Evolutionary conservation across 2,113 vertebrate species (phyloP), one percentile per base, ranked within the genome.

Genomic region (Cyanoliseus patagonus): DNA sequence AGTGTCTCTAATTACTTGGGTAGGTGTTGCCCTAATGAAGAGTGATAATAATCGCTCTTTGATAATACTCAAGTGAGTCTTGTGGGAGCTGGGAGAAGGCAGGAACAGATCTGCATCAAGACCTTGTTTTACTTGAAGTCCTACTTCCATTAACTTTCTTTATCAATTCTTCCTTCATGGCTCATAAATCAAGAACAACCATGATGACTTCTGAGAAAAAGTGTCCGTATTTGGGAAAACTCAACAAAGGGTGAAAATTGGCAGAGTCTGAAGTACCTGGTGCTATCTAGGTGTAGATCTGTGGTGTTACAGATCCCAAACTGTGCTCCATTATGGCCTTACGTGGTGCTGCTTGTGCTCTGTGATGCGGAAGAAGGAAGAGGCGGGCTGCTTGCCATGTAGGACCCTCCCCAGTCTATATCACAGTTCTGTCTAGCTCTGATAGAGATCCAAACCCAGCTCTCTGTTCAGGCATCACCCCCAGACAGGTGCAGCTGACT

Each of bases 51-150:
- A 44, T 44, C 44, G 18, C 44, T 44, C 44, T 44, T 44, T 19
- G 44, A 44, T 44, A 91, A 57, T 52, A 17, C 28, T 69, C 24
- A 55, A 41, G 9, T 73, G 52, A 72, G n/a, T 39, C 37, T 69
- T 20, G 0, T 69, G 49, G 6, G 4, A 0, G 0, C 0, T 69
- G 33, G 30, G 24, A 77, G 35, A 28, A 69, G 72, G 11, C 41
- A 83, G 52, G 33, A 53, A 9, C 12, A 37, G 33, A 27, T 67
- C 19, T 62, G 1, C 75, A 49, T 87, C 28, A 62, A 47, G 39
- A 25, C 1, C 0, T 31, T 75, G 37, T 72, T 82, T 87, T 69
- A 39, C 13, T 82, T 9, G 31, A 30, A 75, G 41, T 13, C 13
- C 41, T 84, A 37, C 24, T 88, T 86, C 27, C 24, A n/a, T 78